These are phyloP conservation scores for Acanthoscelides obtectus DNA, from an alignment of 2,888 invertebrate species.

Conservation along the genomic window DNA sequence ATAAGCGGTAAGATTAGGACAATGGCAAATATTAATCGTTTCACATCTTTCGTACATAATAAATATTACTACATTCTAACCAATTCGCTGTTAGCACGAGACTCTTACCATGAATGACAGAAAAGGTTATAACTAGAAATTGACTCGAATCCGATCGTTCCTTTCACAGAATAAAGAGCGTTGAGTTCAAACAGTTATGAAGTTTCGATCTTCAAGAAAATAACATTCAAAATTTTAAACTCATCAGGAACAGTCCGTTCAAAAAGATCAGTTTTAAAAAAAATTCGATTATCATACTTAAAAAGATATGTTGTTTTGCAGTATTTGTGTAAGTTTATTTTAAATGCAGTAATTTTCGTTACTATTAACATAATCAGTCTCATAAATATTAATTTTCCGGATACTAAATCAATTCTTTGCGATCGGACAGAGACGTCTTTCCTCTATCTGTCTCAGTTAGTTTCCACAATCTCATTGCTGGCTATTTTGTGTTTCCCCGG, in stretches of 20 bases:
- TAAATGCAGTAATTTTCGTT: neutral
- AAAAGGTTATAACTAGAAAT: neutral
- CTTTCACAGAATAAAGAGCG: too few relatives aligned
- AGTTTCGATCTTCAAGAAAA: too few relatives aligned
- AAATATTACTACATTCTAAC: neutral
- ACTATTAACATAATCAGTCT: neutral
- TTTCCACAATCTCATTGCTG: conserved; percentile 24
- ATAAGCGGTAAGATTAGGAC: neutral
- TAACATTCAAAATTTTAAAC: too few relatives aligned
- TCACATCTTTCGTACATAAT: neutral
- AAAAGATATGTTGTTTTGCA: too few relatives aligned
- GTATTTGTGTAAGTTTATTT: neutral
- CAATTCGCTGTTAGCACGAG: neutral
- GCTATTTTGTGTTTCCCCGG: conserved; percentile 57
- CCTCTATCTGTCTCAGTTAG: neutral
- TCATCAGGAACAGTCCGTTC: too few relatives aligned
- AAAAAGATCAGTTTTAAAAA: too few relatives aligned
- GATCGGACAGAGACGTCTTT: neutral
- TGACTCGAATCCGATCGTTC: neutral
- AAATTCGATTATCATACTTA: too few relatives aligned
- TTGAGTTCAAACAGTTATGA: too few relatives aligned
- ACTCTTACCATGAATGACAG: neutral
- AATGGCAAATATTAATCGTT: neutral
- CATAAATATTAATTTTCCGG: neutral
- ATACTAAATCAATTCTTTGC: too few relatives aligned